Base-by-base conservation (phyloP, 2,888 invertebrate genomes). In the Andricus quercusramuli region DNA sequence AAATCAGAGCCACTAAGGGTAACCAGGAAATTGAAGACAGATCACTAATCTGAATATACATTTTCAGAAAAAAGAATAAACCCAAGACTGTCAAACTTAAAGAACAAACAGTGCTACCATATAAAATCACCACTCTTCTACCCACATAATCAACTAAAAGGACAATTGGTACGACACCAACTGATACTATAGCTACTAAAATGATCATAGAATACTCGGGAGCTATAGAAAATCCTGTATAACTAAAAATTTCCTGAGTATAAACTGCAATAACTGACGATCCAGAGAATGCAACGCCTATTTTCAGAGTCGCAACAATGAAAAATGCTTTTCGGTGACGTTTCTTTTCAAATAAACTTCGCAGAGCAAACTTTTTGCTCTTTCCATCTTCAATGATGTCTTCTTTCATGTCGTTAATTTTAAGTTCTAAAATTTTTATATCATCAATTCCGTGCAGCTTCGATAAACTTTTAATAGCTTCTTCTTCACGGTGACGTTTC, bases 61-160 rank as follows among this genome's bases (percentile, higher is more conserved):
- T n/a, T 88, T 95, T 94, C 85, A 95, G 90, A 83, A 93, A 94
- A 90, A 95, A 95, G 89, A 95, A 94, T 37, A 94, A 90, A 20
- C 94, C 94, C 85, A 95, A 93, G 8, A 94, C 92, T 32, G 94
- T 89, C 82, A 95, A 94, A 3, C 94, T 93, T 32, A 95, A 59
- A 6, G 94, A 93, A 29, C 95, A 94, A 13, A 94, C 93, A 44
- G 94, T 91, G 0, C 95, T 95, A 2, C 95, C 95, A 20, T 56
- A 74, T n/a, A 74, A 74, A 56, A 74, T 93, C 6, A 96, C 93
- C 0, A 94, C 94, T 82, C 95, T 94, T 78, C 96, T 93, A 29
- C 96, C 96, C 51, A 94, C 90, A 78, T 94, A 93, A 89, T 96
- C 96, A 8, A 95, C 94, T 79, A 95, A 90, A 82, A 94, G 93